phyloP scores from a whole-genome alignment of 2,797 vertebrate species.

The Cryptoprocta ferox region DNA sequence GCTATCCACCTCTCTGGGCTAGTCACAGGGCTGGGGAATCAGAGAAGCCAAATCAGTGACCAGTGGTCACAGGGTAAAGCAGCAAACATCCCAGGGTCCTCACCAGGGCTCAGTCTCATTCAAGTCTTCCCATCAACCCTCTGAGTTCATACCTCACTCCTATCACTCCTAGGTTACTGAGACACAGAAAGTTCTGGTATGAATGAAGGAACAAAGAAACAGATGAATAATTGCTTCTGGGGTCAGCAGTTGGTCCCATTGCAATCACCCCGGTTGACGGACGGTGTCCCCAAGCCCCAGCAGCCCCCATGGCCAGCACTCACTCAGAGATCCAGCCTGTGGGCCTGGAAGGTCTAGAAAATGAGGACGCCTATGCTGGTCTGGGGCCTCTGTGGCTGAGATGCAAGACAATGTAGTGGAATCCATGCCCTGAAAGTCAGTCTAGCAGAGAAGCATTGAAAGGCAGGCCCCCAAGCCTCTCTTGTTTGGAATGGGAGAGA shows the following conservation, averaged over 20 bases:
- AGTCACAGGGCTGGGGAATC: background rate
- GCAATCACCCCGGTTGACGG: background rate
- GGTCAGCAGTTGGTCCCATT: background rate
- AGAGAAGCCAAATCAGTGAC: background rate
- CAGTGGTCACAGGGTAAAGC: background rate
- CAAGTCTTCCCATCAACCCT: background rate
- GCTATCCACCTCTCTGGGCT: background rate
- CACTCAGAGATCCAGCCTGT: background rate
- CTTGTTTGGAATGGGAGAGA: background rate
- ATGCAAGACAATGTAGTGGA: background rate
- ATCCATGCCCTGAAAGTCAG: background rate
- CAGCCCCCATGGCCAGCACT: background rate
- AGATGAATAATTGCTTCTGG: background rate
- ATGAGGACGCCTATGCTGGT: background rate
- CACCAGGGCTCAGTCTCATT: background rate
- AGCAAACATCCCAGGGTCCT: background rate
- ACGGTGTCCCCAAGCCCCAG: background rate
- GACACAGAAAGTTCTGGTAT: background rate
- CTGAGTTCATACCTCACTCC: background rate
- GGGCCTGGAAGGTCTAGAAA: background rate
- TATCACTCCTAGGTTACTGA: background rate
- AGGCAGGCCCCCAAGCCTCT: background rate
- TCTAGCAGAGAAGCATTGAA: background rate
- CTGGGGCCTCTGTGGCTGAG: background rate
- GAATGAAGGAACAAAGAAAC: conserved; percentile 30